These are phyloP conservation scores for Cyclargus thomasi DNA, from an alignment of 1,140 invertebrate species.

Conservation along the genomic window DNA sequence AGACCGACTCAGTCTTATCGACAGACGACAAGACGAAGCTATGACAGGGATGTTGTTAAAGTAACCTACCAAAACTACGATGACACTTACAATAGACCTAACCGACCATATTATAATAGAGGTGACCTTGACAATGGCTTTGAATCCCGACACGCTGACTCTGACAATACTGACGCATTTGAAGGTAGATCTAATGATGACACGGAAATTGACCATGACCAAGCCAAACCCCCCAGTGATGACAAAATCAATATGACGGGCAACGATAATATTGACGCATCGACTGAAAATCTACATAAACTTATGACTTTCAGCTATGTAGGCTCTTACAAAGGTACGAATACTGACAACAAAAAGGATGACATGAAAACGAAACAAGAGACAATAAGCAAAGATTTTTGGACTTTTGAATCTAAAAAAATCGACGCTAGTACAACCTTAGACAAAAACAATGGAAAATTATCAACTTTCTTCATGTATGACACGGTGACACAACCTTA, in stretches of 20 bases:
- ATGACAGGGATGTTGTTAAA: constrained; percentile 63
- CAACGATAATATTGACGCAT: constrained; percentile 40
- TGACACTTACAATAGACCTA: constrained; percentile 63
- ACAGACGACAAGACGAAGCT: constrained; percentile 46
- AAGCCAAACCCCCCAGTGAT: constrained; percentile 17
- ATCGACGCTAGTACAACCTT: constrained; percentile 26
- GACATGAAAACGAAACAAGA: constrained; percentile 36
- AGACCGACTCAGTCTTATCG: constrained; percentile 62
- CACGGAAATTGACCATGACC: constrained; percentile 25
- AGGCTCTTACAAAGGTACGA: constrained; percentile 51
- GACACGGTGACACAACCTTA: constrained; percentile 63
- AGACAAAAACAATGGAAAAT: constrained; percentile 39
- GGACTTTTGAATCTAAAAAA: constrained; percentile 40
- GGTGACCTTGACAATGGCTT: constrained; percentile 43
- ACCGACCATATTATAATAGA: constrained; percentile 61
- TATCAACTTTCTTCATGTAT: constrained; percentile 61
- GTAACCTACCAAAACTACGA: constrained; percentile 67
- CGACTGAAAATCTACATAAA: constrained; percentile 59
- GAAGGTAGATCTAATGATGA: constrained; percentile 54
- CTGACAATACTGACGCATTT: constrained; percentile 12
- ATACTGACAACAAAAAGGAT: constrained; percentile 29
- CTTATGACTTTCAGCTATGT: constrained; percentile 66
- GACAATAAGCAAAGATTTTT: constrained; percentile 55
- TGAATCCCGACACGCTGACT: constrained; percentile 43
- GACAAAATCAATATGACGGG: constrained; percentile 26